Percentiles rank a stretch among this genome's conserved stretches.
phyloP scores from a whole-genome alignment of 2,113 vertebrate genomes.

The Psephotus haematonotus region DNA sequence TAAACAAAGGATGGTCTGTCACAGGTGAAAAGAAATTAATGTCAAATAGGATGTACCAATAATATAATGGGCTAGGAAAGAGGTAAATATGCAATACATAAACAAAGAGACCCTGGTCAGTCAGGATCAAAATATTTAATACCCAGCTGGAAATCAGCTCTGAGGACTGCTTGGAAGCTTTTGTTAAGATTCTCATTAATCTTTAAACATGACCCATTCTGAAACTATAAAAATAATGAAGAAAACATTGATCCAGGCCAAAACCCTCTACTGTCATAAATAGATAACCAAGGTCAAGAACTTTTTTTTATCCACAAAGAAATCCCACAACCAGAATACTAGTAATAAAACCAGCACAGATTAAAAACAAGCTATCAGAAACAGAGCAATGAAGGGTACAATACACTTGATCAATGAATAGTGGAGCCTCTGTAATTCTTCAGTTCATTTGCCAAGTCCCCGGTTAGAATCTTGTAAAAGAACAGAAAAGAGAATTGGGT shows the following conservation, averaged over 20 bases:
- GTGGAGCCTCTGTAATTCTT: background rate
- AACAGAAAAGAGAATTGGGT: background rate
- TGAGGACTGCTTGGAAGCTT: background rate
- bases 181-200: background rate
- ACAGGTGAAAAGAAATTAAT: background rate
- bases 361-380: background rate
- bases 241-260: background rate
- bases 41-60: background rate
- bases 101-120: background rate
- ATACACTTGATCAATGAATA: background rate
- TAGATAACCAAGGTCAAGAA: background rate
- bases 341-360: background rate
- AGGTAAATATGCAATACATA: background rate
- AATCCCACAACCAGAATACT: background rate
- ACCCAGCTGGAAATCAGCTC: background rate
- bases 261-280: background rate
- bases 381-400: background rate
- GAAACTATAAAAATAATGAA: background rate
- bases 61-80: background rate
- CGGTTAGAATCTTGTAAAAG: background rate
- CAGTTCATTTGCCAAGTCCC: background rate
- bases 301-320: background rate
- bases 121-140: background rate
- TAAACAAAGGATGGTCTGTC: background rate
- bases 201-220: background rate